phyloP scores from a whole-genome alignment of 2,888 invertebrate species.

The Pomacea canaliculata region DNA sequence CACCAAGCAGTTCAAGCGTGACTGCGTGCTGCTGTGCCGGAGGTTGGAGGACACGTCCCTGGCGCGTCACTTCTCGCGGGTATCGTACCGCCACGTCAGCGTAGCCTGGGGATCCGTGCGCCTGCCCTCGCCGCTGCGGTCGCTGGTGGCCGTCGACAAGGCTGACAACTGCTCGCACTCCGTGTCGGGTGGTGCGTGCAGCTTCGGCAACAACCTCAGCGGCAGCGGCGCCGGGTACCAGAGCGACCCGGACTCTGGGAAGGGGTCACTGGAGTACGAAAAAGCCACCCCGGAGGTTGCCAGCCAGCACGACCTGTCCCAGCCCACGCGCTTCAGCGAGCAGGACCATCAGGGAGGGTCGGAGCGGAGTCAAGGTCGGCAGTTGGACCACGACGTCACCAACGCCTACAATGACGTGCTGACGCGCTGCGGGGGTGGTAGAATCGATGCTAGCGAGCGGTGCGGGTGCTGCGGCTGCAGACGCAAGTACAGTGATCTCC shows the following conservation, averaged over 20 bases:
- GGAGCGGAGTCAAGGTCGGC: neutral
- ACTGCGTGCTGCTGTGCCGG: slow-evolving; percentile 95
- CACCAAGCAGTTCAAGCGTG: slow-evolving; percentile 97
- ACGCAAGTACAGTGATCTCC: slow-evolving; percentile 17
- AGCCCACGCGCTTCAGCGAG: neutral
- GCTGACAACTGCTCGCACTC: slow-evolving; percentile 7
- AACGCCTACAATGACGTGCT: slow-evolving; percentile 20
- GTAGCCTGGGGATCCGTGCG: slow-evolving; percentile 40
- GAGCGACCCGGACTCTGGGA: slow-evolving; percentile 20
- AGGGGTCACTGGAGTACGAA: slow-evolving; percentile 18
- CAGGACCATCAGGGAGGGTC: neutral
- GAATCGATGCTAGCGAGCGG: neutral
- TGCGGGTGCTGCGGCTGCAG: neutral
- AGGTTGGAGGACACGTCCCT: slow-evolving; percentile 83
- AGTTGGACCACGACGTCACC: slow-evolving; percentile 2
- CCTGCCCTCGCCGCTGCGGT: slow-evolving; percentile 45
- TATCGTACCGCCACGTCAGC: slow-evolving; percentile 46
- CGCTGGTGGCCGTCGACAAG: slow-evolving; percentile 33
- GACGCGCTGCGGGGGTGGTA: slow-evolving; percentile 5
- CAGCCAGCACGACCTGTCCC: neutral
- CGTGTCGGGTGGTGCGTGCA: neutral
- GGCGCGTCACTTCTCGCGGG: slow-evolving; percentile 56
- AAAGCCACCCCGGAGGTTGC: neutral
- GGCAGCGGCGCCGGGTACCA: neutral
- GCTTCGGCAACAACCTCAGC: neutral